phyloP scores from a whole-genome alignment of 2,888 invertebrate species.

The Rotaria sp. region DNA sequence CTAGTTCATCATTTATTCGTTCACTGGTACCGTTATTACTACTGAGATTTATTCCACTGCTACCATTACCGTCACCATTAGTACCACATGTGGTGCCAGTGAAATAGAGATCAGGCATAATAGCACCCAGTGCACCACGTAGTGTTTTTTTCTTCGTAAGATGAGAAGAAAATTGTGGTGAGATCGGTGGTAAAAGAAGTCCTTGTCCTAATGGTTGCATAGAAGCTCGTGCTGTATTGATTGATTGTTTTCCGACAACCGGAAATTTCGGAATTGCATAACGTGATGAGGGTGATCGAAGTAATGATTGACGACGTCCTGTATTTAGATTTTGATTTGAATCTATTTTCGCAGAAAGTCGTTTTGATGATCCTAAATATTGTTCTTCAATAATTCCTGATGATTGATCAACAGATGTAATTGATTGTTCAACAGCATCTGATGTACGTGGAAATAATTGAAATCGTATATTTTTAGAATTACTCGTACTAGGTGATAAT shows the following conservation, averaged over 20 bases:
- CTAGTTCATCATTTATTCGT: not conserved
- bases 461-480: not conserved
- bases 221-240: not conserved
- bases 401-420: not conserved
- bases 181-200: not conserved
- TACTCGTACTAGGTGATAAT: not conserved
- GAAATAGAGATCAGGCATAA: not conserved
- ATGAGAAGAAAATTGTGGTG: not conserved
- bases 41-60: not conserved
- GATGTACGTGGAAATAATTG: slow-evolving; percentile 20
- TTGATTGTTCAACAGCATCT: slow-evolving; percentile 17
- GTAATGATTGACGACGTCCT: not conserved
- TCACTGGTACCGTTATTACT: not conserved
- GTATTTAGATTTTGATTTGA: not conserved
- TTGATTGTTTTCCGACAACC: not conserved
- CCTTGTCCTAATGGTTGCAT: not conserved
- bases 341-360: not conserved
- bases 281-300: slow-evolving; percentile 8
- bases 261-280: slow-evolving; percentile 21
- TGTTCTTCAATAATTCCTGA: not conserved
- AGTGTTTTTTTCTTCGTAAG: not conserved
- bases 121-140: not conserved
- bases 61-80: not conserved
- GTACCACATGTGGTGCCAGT: not conserved
- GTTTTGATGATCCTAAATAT: not conserved